Conservation (phyloP, 1,140 invertebrate genomes). For the Temnothorax curvispinosus region DNA sequence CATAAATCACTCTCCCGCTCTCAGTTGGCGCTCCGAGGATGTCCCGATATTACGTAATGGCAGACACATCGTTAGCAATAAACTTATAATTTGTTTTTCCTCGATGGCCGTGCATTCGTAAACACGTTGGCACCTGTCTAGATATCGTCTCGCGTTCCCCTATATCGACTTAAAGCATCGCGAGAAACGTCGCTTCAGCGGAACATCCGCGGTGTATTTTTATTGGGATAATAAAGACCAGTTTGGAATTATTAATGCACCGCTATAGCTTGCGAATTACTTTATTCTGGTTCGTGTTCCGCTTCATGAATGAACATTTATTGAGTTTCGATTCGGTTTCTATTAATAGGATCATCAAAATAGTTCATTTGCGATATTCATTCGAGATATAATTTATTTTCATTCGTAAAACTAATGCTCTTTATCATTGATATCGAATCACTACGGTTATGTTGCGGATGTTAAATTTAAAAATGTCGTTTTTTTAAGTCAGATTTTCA, state of each 20-base stretch:
- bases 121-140: background rate
- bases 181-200: background rate
- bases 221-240: background rate
- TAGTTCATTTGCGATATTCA: background rate
- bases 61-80: background rate
- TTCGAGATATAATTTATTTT: background rate
- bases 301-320: background rate
- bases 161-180: background rate
- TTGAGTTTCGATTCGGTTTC: constrained; percentile 13
- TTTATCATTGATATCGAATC: background rate
- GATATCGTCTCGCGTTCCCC: background rate
- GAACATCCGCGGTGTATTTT: background rate
- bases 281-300: background rate
- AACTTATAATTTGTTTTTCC: background rate
- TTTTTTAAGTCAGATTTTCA: background rate
- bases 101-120: background rate
- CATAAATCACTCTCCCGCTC: constrained; percentile 80
- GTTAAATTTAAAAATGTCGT: background rate
- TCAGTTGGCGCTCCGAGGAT: constrained; percentile 62
- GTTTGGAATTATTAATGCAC: constrained; percentile 24
- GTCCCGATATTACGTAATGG: constrained; percentile 81
- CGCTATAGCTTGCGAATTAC: background rate
- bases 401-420: background rate
- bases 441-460: background rate
- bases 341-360: constrained; percentile 11